Percentiles rank a stretch among this genome's conserved stretches.
Conservation (phyloP, 2,797 vertebrate species). For the Dipus sagitta region DNA sequence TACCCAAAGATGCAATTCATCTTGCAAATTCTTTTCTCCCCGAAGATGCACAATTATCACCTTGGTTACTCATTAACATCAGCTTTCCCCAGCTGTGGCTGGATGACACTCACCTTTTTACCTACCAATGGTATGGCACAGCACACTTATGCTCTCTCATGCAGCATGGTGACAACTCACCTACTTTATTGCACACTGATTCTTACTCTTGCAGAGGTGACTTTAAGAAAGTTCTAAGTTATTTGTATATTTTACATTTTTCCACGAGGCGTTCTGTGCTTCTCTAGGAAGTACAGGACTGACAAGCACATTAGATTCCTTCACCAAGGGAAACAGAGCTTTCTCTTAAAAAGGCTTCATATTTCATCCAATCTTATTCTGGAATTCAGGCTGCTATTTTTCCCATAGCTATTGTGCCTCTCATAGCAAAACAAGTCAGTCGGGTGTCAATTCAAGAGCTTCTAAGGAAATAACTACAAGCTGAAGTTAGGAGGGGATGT, state of each 20-base stretch:
- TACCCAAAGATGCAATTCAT: not conserved
- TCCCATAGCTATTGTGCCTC: not conserved
- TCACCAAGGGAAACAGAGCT: not conserved
- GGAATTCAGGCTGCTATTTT: not conserved
- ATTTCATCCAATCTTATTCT: not conserved
- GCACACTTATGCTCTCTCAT: not conserved
- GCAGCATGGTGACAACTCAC: not conserved
- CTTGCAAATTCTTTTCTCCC: not conserved
- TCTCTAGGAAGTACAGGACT: not conserved
- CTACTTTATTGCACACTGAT: not conserved
- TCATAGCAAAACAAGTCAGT: not conserved
- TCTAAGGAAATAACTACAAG: conserved; percentile 48
- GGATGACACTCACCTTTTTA: not conserved
- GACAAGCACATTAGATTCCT: not conserved
- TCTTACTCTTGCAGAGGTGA: not conserved
- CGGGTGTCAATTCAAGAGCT: not conserved
- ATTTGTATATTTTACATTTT: not conserved
- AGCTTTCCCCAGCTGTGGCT: no score
- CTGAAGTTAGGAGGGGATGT: no score
- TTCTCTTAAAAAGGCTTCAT: not conserved
- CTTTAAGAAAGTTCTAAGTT: not conserved
- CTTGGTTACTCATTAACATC: not conserved
- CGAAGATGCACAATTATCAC: not conserved
- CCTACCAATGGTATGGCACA: not conserved
- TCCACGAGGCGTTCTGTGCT: not conserved